Evolutionary conservation across 2,113 vertebrate genomes (phyloP).

Genomic region (Psittacus erithacus): DNA sequence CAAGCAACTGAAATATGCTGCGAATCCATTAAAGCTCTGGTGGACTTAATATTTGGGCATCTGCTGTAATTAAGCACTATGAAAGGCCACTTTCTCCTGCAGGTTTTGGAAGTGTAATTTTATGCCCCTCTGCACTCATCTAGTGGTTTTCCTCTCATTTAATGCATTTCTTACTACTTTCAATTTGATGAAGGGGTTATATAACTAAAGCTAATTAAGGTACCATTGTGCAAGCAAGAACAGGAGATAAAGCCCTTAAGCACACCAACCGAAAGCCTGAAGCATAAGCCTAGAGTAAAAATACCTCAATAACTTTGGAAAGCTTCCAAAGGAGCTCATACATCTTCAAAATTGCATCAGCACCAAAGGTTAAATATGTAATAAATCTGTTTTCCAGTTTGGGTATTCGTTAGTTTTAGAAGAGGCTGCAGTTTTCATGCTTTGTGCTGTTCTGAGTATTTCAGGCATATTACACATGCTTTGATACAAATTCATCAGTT

Average conservation of each 20-base stretch:
- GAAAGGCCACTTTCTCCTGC: neutral
- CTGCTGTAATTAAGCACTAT: conserved; percentile 2
- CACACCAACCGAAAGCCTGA: neutral
- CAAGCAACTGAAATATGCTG: neutral
- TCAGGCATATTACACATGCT: neutral
- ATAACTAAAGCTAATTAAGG: conserved; percentile 30
- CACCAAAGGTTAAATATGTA: neutral
- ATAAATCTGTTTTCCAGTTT: neutral
- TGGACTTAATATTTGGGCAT: neutral
- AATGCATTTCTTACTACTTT: neutral
- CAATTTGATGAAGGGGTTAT: conserved; percentile 5
- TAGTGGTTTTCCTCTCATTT: neutral
- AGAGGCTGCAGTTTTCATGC: neutral
- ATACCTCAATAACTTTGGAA: neutral
- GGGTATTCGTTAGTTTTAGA: neutral
- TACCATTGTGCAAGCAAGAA: neutral
- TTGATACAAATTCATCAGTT: neutral
- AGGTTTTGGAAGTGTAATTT: neutral
- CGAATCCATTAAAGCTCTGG: neutral
- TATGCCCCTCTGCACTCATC: neutral
- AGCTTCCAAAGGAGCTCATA: neutral
- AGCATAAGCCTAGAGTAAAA: neutral
- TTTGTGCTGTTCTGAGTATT: neutral
- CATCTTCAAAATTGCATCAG: neutral
- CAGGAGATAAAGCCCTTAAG: neutral